Evolutionary conservation across 2,113 vertebrate species (phyloP).

Genomic region (Blennius ocellaris): DNA sequence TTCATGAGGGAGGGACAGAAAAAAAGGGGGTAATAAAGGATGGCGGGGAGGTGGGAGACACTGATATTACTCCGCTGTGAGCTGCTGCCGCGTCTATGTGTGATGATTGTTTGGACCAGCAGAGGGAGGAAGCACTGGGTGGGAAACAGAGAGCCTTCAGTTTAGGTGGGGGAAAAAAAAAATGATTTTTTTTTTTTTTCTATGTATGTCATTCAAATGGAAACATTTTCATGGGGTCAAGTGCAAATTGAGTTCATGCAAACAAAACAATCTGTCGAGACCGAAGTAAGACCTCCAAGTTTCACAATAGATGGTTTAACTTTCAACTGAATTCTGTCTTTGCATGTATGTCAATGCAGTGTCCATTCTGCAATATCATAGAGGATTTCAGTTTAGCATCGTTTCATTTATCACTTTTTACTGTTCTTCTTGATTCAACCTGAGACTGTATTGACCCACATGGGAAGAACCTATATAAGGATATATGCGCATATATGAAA

Average conservation of each 20-base stretch:
- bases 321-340: too few species aligned
- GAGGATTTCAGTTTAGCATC: too few species aligned
- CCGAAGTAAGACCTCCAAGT: constrained; percentile 6
- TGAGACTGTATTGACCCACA: too few species aligned
- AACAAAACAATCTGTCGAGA: constrained; percentile 9
- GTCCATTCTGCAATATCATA: too few species aligned
- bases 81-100: constrained; percentile 39
- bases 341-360: too few species aligned
- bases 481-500: too few species aligned
- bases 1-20: constrained; percentile 68
- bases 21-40: constrained; percentile 67
- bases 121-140: constrained; percentile 28
- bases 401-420: too few species aligned
- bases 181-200: neutral
- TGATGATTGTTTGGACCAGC: constrained; percentile 42
- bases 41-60: constrained; percentile 56
- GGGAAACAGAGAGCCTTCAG: constrained; percentile 21
- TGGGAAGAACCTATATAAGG: too few species aligned
- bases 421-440: too few species aligned
- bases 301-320: too few species aligned
- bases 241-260: constrained; percentile 16
- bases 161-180: constrained; percentile 10
- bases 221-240: constrained; percentile 5
- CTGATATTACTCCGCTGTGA: constrained; percentile 64
- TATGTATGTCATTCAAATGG: constrained; percentile 3